Conservation (phyloP, 2,888 invertebrate species). For the Xestobium rufovillosum region DNA sequence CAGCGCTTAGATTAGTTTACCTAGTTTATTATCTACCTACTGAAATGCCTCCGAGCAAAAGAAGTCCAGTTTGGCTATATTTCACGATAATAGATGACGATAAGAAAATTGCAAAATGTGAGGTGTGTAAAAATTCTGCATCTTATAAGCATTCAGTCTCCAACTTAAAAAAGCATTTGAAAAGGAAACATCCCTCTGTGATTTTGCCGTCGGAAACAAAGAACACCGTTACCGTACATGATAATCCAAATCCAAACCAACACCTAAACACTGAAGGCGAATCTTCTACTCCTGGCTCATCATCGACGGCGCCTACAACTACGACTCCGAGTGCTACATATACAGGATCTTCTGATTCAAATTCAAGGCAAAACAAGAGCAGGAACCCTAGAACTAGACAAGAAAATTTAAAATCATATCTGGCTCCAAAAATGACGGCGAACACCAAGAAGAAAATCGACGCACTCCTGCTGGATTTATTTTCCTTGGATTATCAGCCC, state of each 20-base stretch:
- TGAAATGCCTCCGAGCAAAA: no score
- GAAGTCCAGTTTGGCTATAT: neutral
- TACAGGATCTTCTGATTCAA: neutral
- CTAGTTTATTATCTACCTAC: no score
- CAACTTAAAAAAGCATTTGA: neutral
- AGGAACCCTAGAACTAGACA: neutral
- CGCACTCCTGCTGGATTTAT: slow-evolving; percentile 15
- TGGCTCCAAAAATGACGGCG: neutral
- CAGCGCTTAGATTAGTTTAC: no score
- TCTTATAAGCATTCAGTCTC: slow-evolving; percentile 2
- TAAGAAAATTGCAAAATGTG: neutral
- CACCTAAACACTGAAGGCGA: no score
- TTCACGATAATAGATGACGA: neutral
- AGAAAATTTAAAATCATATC: neutral
- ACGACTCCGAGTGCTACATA: neutral
- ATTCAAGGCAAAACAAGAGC: no score
- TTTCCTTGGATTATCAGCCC: slow-evolving; percentile 22
- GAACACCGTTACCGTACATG: no score
- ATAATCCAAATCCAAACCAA: no score
- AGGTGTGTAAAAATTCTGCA: neutral
- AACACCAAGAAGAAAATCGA: slow-evolving; percentile 13
- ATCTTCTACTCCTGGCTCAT: no score
- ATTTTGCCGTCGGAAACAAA: neutral
- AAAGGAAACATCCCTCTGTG: slow-evolving; percentile 2
- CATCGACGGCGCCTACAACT: neutral